Conservation (phyloP, 2,888 invertebrate genomes). For the Phorcus lineatus region DNA sequence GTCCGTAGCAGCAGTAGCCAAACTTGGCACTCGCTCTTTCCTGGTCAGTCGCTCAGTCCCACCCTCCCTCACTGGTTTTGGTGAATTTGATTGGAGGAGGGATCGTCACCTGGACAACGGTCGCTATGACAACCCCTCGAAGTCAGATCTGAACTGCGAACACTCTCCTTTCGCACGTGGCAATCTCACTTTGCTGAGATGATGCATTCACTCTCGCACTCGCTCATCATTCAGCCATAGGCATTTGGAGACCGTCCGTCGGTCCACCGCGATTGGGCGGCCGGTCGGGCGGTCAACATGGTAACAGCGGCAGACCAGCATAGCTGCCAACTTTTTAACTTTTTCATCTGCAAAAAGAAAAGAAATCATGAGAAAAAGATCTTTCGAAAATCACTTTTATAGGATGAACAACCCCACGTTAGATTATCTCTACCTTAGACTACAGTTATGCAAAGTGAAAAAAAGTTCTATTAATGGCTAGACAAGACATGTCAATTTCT, state of each 20-base stretch:
- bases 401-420: too few relatives aligned
- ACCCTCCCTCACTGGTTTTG: conserved; percentile 5
- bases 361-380: neutral
- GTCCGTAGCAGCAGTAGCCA: too few relatives aligned
- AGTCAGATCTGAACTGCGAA: conserved; percentile 15
- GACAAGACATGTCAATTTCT: too few relatives aligned
- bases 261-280: too few relatives aligned
- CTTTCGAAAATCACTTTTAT: too few relatives aligned
- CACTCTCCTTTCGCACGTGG: conserved; percentile 23
- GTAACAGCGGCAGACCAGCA: neutral
- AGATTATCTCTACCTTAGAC: too few relatives aligned
- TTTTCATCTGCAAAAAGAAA: neutral
- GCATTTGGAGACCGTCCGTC: conserved; percentile 6
- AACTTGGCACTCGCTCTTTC: too few relatives aligned
- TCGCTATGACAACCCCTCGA: conserved; percentile 7
- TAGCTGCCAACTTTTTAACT: neutral
- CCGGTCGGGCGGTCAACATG: conserved; percentile 7
- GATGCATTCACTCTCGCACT: conserved; percentile 20
- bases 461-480: too few relatives aligned
- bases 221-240: conserved; percentile 24
- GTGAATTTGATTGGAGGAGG: conserved; percentile 15
- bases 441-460: too few relatives aligned
- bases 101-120: conserved; percentile 3
- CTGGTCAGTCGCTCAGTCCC: too few relatives aligned
- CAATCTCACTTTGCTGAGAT: conserved; percentile 24